Evolutionary conservation across 2,113 vertebrate species (phyloP).

Genomic region (Poeciliopsis prolifica): DNA sequence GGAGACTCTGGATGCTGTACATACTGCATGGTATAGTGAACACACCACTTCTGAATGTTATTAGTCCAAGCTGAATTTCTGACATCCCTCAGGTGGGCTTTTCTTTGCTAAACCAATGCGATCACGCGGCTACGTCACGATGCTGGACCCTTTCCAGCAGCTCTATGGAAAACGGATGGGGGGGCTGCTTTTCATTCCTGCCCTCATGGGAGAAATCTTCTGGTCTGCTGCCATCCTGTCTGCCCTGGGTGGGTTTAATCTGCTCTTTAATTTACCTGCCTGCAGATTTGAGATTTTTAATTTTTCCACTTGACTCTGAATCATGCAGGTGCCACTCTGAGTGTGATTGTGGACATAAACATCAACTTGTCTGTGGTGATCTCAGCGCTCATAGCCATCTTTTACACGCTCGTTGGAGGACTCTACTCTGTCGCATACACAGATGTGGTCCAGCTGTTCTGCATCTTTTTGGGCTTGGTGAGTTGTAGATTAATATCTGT

Average conservation of each 20-base stretch:
- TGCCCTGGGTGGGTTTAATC: constrained; percentile 87
- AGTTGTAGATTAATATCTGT: constrained; percentile 59
- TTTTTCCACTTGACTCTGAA: neutral
- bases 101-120: constrained; percentile 99
- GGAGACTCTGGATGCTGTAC: too few relatives aligned
- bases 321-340: constrained; percentile 90
- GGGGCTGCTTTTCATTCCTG: constrained; percentile 94
- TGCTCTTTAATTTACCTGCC: neutral
- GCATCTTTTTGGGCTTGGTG: constrained; percentile 95
- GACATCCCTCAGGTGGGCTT: constrained; percentile 85
- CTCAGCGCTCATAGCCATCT: constrained; percentile 91
- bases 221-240: constrained; percentile 99
- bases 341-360: constrained; percentile 92
- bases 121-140: constrained; percentile 94
- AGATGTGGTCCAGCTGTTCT: constrained; percentile 96
- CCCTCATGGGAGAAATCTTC: constrained; percentile 98
- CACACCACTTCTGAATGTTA: neutral
- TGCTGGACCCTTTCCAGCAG: constrained; percentile 98
- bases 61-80: constrained; percentile 13
- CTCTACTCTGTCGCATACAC: constrained; percentile 97
- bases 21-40: too few relatives aligned
- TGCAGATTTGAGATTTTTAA: neutral
- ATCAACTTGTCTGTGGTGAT: constrained; percentile 89
- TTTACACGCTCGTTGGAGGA: constrained; percentile 94
- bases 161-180: constrained; percentile 97